Conservation (phyloP, 2,113 vertebrate genomes). For the Sminthopsis crassicaudata region DNA sequence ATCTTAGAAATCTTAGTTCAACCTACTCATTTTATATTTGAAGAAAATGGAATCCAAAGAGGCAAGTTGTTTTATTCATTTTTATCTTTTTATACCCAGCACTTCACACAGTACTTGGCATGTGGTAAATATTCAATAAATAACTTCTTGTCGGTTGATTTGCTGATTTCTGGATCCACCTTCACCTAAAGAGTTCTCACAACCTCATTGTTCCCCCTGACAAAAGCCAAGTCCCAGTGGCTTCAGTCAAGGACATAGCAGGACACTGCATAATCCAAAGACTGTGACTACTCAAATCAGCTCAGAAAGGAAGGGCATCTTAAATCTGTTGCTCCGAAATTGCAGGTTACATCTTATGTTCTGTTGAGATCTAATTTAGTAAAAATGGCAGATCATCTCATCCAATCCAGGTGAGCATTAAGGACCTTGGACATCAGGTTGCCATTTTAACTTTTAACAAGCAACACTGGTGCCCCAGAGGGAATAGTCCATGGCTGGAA, state of each 20-base stretch:
- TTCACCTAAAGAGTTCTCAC: background rate
- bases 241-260: background rate
- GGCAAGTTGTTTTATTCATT: background rate
- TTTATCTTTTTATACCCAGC: background rate
- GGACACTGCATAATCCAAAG: background rate
- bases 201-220: background rate
- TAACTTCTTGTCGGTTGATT: background rate
- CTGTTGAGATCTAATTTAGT: background rate
- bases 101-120: background rate
- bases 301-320: background rate
- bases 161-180: background rate
- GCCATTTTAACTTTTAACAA: background rate
- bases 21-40: background rate
- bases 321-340: background rate
- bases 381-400: background rate
- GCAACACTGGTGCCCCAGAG: background rate
- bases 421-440: background rate
- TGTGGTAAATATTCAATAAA: background rate
- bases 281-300: background rate
- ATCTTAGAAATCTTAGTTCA: background rate
- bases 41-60: background rate
- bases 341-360: background rate
- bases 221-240: background rate
- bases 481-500: background rate
- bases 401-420: background rate